Percentiles rank a stretch among this genome's conserved stretches.
Conservation (phyloP, 2,888 invertebrate genomes). For the Labia minor region DNA sequence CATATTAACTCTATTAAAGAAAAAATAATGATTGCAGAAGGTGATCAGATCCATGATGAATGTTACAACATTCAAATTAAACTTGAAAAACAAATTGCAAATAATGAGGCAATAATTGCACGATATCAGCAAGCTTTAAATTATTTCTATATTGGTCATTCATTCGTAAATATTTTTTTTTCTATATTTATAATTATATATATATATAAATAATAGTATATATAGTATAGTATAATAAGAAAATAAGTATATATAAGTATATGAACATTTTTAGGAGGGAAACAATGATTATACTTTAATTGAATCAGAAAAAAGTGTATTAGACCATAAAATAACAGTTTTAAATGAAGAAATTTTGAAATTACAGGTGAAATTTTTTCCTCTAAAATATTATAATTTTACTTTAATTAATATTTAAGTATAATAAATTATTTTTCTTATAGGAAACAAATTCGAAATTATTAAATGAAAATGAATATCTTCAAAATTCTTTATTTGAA, state of each 20-base stretch:
- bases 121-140: slow-evolving; percentile 1
- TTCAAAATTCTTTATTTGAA: background rate
- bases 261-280: too few relatives aligned
- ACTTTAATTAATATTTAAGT: too few relatives aligned
- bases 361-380: background rate
- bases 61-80: background rate
- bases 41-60: background rate
- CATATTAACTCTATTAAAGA: background rate
- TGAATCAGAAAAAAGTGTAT: background rate
- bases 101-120: background rate
- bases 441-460: background rate
- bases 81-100: background rate
- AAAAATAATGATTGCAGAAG: background rate
- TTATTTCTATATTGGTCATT: background rate
- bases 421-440: background rate
- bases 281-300: too few relatives aligned
- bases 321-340: background rate
- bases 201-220: background rate
- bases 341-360: background rate
- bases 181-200: background rate
- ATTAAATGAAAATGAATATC: background rate
- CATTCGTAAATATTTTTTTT: background rate
- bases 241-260: background rate
- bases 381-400: too few relatives aligned
- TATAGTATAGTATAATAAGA: too few relatives aligned